phyloP scores from a whole-genome alignment of 2,888 invertebrate genomes.

The Morpho deidamia region DNA sequence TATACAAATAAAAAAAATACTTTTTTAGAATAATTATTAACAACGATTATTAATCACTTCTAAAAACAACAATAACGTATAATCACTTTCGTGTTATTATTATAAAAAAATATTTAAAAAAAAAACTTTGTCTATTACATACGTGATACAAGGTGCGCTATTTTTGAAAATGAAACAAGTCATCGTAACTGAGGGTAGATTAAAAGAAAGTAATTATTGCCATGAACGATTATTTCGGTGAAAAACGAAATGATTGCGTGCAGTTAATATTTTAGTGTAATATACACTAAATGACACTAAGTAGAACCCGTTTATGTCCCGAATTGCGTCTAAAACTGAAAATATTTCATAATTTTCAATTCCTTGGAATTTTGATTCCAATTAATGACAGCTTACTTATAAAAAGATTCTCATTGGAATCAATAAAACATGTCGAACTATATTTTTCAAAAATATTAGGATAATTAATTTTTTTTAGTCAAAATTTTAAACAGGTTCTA shows the following conservation, averaged over 20 bases:
- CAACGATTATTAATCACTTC: background rate
- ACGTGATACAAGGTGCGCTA: conserved; percentile 13
- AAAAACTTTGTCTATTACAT: conserved; percentile 14
- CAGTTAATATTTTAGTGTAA: background rate
- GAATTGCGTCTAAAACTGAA: no score
- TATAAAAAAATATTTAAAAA: conserved; percentile 7
- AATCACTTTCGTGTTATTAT: conserved; percentile 46
- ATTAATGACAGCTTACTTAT: no score
- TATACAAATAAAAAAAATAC: background rate
- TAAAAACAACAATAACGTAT: conserved; percentile 26
- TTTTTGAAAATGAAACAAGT: conserved; percentile 66
- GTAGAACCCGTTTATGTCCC: no score
- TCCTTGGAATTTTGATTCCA: no score
- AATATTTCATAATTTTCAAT: no score
- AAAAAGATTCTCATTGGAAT: no score
- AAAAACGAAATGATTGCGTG: no score
- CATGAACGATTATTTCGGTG: background rate
- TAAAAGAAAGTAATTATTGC: conserved; percentile 57
- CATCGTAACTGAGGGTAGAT: background rate
- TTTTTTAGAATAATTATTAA: background rate
- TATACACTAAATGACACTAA: no score
- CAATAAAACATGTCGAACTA: no score
- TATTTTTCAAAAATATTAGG: no score
- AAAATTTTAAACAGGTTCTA: no score
- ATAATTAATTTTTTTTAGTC: no score